Evolutionary conservation across 2,113 vertebrate species (phyloP).

Genomic region (Cephalopterus ornatus): DNA sequence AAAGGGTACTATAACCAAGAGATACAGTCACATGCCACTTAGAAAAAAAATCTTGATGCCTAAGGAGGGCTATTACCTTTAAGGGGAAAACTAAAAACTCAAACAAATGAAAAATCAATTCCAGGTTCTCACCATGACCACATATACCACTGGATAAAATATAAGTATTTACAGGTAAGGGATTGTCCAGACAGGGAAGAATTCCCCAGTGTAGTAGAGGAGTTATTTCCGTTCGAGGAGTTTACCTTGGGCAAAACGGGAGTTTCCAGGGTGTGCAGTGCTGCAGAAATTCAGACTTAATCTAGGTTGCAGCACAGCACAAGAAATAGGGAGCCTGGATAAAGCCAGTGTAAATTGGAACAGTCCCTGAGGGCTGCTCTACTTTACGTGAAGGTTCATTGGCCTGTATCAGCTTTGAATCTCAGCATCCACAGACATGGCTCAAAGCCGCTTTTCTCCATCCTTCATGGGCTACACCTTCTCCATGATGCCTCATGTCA

Average conservation of each 20-base stretch:
- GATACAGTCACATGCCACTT: background rate
- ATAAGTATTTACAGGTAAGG: background rate
- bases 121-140: background rate
- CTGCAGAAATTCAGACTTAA: slow-evolving; percentile 36
- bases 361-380: slow-evolving; percentile 43
- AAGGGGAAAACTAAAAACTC: background rate
- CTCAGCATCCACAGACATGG: background rate
- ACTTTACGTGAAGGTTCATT: background rate
- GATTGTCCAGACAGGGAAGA: background rate
- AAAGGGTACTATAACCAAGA: background rate
- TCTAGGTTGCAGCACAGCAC: background rate
- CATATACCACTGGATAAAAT: background rate
- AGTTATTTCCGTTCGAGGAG: background rate
- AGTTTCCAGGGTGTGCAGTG: slow-evolving; percentile 27
- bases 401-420: slow-evolving; percentile 23
- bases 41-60: background rate
- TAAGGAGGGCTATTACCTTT: background rate
- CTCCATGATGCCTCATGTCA: background rate
- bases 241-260: slow-evolving; percentile 43
- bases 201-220: background rate
- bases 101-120: background rate
- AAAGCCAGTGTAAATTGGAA: slow-evolving; percentile 39
- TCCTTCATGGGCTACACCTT: background rate
- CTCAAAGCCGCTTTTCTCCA: background rate
- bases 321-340: slow-evolving; percentile 15